Conservation (phyloP, 2,113 vertebrate genomes). For the Corapipo altera region DNA sequence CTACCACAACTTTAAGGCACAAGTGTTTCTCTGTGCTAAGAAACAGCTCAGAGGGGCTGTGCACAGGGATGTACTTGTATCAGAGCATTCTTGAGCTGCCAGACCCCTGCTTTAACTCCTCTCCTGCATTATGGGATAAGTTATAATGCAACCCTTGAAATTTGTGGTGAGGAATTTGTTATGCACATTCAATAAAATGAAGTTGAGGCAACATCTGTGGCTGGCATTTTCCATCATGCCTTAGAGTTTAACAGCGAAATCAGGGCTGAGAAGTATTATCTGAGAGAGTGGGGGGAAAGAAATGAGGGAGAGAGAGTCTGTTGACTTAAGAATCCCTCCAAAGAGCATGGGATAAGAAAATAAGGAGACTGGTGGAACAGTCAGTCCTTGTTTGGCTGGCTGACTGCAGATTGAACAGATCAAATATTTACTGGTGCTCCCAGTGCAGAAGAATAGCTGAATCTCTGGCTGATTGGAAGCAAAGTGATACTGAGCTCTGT, state of each 20-base stretch:
- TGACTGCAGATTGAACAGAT: constrained; percentile 30
- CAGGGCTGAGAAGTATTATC: neutral
- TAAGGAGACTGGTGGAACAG: constrained; percentile 27
- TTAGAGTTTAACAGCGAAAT: neutral
- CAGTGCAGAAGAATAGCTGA: constrained; percentile 7
- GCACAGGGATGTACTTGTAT: fast-evolving
- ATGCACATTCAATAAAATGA: neutral
- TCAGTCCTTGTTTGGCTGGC: constrained; percentile 38
- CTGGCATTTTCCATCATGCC: neutral
- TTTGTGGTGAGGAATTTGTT: neutral
- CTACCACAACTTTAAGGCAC: neutral
- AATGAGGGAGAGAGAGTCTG: neutral
- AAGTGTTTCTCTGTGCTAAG: neutral
- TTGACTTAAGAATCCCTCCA: constrained; percentile 41
- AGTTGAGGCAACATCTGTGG: neutral
- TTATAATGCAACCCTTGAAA: neutral
- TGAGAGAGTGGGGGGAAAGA: neutral
- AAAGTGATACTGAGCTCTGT: neutral
- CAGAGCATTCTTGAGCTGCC: neutral
- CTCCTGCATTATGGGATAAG: neutral
- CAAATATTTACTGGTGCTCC: constrained; percentile 59
- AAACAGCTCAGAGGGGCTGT: neutral
- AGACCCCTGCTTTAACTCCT: neutral
- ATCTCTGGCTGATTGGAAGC: constrained; percentile 39
- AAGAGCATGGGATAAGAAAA: constrained; percentile 54